A percentile compares a stretch with the other conserved stretches of the same genome.
Conservation (phyloP, 2,888 invertebrate genomes). For the Helleia helle region DNA sequence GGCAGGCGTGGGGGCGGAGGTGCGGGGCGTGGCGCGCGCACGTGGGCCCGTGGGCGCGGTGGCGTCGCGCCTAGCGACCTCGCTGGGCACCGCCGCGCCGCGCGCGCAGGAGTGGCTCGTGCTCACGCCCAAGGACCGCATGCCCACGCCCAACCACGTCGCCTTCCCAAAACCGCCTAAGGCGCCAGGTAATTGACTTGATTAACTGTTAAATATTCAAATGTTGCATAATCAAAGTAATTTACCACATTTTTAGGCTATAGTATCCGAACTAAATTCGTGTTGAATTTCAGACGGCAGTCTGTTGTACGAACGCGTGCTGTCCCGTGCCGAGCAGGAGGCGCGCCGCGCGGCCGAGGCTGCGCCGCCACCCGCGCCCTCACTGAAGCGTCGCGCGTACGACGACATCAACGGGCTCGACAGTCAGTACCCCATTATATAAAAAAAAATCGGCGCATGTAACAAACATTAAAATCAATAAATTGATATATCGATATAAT, state of each 20-base stretch:
- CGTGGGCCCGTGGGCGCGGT: constrained; percentile 58
- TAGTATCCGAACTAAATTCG: too few relatives aligned
- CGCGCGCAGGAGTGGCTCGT: constrained; percentile 80
- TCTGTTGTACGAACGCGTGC: constrained; percentile 88
- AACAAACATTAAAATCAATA: too few relatives aligned
- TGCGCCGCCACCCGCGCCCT: constrained; percentile 26
- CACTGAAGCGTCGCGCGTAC: constrained; percentile 88
- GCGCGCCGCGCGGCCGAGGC: constrained; percentile 60
- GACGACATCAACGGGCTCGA: constrained; percentile 93
- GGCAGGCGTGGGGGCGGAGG: constrained; percentile 44
- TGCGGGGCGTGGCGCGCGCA: constrained; percentile 49
- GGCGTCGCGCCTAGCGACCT: constrained; percentile 47
- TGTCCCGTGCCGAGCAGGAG: constrained; percentile 83
- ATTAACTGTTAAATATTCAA: neutral
- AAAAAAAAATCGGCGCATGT: neutral
- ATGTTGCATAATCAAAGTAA: too few relatives aligned
- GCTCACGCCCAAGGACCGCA: constrained; percentile 81
- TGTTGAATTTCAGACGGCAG: constrained; percentile 88
- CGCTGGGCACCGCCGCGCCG: constrained; percentile 40
- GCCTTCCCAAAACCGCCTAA: constrained; percentile 94
- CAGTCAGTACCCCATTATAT: constrained; percentile 75
- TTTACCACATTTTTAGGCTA: too few relatives aligned
- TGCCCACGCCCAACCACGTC: constrained; percentile 86
- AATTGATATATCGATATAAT: too few relatives aligned
- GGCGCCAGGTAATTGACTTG: constrained; percentile 77